Base-by-base conservation (phyloP, 2,888 invertebrate genomes). In the Elmis aenea region DNA sequence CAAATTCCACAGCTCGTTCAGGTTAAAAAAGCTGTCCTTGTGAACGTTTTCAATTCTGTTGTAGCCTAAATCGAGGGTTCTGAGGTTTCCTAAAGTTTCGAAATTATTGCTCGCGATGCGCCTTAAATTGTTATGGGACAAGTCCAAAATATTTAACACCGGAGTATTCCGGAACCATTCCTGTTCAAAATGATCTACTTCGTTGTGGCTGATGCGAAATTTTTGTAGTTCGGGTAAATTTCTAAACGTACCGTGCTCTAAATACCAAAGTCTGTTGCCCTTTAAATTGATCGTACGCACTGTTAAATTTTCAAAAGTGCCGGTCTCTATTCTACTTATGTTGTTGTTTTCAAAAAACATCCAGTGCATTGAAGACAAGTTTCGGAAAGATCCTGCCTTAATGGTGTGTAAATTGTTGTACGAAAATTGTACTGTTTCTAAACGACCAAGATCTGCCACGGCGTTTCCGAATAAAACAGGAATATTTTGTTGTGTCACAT, bases 1-100 rank as follows among this genome's bases (percentile, higher is more conserved):
- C 3, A 33, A 14, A 3, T n/a, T 9, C 2, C n/a, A n/a, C 1
- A 16, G 13, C 2, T 10, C 8, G 2, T 9, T 16, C 6, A 24
- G 13, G 6, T 14, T 13, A 15, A 15, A 2, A 10, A 33, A 33
- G 13, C 26, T 21, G 13, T 26, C 10, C 13, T 26, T 26, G 8
- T 33, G 26, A 14, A 33, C 27, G 11, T 21, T 14, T 12, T 14
- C 13, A 3, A 33, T 26, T 1, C 12, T 13, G 22, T 33, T 33
- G 3, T 10, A 26, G 6, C 14, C 13, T 2, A 33, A 2, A 6
- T 26, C 20, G 9, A 33, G 9, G 11, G 3, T 9, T 2, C 4
- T 9, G 10, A 33, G 15, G 10, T 11, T 18, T 8, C 5, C 10
- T 10, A 25, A 33, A n/a, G 18, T 13, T 2, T 11, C 13, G 15